A percentile compares a stretch with the other conserved stretches of the same genome.
Evolutionary conservation across 2,113 vertebrate genomes (phyloP).

Genomic region (Perccottus glenii): DNA sequence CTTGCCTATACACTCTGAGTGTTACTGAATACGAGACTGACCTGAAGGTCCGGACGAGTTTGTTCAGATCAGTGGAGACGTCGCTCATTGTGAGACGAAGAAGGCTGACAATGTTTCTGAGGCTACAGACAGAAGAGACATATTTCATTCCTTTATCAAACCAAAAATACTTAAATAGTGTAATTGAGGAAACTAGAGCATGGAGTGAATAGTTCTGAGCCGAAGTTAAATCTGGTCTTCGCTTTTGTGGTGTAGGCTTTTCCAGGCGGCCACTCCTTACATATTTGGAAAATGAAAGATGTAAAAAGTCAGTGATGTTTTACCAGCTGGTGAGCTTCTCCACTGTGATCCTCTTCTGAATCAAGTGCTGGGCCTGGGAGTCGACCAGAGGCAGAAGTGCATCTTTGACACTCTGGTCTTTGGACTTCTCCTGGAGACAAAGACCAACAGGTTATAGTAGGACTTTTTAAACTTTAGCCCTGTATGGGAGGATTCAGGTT

Average conservation of each 20-base stretch:
- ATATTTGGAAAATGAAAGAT: not conserved
- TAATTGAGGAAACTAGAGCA: no score
- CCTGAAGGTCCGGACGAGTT: slow-evolving; percentile 91
- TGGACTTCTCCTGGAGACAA: slow-evolving; percentile 24
- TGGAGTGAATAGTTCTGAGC: no score
- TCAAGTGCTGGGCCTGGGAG: slow-evolving; percentile 88
- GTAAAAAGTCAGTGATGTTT: not conserved
- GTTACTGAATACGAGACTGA: slow-evolving; percentile 51
- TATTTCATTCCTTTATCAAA: no score
- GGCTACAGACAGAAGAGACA: slow-evolving; percentile 68
- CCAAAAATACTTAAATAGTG: not conserved
- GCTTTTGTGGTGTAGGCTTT: not conserved
- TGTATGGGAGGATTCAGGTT: no score
- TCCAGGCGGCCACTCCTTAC: slow-evolving; percentile 23
- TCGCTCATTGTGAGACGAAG: slow-evolving; percentile 85
- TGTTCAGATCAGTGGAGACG: slow-evolving; percentile 86
- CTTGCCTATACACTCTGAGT: no score
- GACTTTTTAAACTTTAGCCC: no score
- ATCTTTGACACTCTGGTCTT: slow-evolving; percentile 44
- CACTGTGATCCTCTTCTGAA: slow-evolving; percentile 89
- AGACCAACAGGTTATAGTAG: not conserved
- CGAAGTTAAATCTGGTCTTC: no score
- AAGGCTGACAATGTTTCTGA: slow-evolving; percentile 83
- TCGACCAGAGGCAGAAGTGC: slow-evolving; percentile 86
- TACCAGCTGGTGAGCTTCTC: slow-evolving; percentile 90